Conservation (phyloP, 2,113 vertebrate species). For the Eira barbara region DNA sequence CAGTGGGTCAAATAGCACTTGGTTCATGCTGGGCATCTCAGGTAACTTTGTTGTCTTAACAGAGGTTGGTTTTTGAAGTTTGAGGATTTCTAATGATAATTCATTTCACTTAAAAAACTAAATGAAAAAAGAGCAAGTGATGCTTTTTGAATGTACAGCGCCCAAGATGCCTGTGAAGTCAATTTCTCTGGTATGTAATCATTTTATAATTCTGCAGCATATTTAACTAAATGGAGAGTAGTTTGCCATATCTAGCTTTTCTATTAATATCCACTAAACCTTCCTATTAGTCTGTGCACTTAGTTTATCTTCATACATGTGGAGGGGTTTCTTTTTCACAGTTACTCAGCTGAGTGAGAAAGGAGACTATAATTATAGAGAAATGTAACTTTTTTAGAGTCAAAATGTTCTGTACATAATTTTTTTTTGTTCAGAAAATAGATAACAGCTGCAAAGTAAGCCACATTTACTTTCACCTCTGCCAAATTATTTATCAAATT, state of each 20-base stretch:
- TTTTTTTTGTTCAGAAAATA: conserved; percentile 6
- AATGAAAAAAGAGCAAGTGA: neutral
- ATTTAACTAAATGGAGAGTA: neutral
- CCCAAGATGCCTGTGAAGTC: neutral
- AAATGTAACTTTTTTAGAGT: conserved; percentile 17
- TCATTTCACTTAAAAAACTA: neutral
- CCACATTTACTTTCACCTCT: neutral
- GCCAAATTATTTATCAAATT: neutral
- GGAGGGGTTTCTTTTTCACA: neutral
- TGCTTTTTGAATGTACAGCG: neutral
- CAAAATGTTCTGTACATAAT: neutral
- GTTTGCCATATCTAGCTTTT: neutral
- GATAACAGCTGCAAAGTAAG: conserved; percentile 1
- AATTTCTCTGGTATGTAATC: neutral
- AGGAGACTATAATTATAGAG: neutral
- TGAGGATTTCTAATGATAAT: neutral
- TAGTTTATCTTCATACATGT: neutral
- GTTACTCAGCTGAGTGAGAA: conserved; percentile 8
- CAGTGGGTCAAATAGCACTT: neutral
- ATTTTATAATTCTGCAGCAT: neutral
- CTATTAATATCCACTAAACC: neutral
- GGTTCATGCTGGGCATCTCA: neutral
- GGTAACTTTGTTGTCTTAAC: neutral
- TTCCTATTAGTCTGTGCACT: neutral
- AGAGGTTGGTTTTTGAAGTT: neutral